phyloP scores from a whole-genome alignment of 92 coral and sea anemone species.

The Siderastrea siderea region DNA sequence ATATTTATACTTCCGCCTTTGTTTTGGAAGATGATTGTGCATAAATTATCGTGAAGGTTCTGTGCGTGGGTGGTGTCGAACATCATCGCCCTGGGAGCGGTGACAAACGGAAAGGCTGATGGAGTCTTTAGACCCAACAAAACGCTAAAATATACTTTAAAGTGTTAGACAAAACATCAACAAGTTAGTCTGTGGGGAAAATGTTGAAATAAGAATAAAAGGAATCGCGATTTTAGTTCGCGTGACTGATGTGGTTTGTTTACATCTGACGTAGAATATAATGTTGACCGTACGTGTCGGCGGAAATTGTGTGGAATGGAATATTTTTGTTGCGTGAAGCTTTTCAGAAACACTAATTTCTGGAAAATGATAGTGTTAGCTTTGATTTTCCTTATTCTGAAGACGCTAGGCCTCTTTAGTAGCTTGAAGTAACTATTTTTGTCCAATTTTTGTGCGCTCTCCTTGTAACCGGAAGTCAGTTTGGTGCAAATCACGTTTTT shows the following conservation, averaged over 20 bases:
- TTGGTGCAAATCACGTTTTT: constrained; percentile 24
- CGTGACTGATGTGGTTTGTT: constrained; percentile 13
- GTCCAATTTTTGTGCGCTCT: background rate
- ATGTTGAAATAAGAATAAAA: background rate
- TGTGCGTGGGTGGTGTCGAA: background rate
- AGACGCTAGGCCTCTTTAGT: background rate
- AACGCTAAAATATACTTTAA: background rate
- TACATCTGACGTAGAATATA: background rate
- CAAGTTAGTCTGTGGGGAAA: background rate
- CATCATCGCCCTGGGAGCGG: background rate
- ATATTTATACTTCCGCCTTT: no score
- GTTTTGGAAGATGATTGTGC: background rate
- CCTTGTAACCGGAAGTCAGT: background rate
- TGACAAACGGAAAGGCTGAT: background rate
- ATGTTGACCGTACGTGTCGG: background rate
- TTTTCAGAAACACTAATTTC: background rate
- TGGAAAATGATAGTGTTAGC: background rate
- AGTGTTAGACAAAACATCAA: background rate
- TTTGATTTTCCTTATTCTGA: background rate
- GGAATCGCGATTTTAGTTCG: background rate
- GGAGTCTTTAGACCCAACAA: background rate
- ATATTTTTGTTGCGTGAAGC: background rate
- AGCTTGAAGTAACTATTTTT: background rate
- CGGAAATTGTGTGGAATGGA: no score
- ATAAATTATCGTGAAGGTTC: constrained; percentile 5